Conservation (phyloP, 1,140 invertebrate genomes). For the Ceratosolen fusciceps region DNA sequence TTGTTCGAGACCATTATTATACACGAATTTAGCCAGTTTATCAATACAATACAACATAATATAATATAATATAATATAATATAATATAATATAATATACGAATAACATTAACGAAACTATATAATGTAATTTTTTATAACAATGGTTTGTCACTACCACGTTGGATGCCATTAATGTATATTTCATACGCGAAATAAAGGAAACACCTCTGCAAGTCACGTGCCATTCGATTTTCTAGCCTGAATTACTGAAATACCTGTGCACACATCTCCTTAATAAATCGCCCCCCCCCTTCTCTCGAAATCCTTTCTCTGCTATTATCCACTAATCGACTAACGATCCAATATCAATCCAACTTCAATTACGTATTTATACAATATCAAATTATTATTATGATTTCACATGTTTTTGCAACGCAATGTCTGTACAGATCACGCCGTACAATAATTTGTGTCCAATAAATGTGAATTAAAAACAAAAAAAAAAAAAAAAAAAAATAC, state of each 20-base stretch:
- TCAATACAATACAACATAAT: too few species aligned
- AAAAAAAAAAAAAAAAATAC: too few species aligned
- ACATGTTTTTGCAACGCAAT: background rate
- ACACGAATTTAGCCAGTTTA: constrained; percentile 55
- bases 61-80: too few species aligned
- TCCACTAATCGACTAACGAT: too few species aligned
- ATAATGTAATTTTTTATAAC: constrained; percentile 61
- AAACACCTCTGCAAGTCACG: constrained; percentile 60
- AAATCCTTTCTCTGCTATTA: too few species aligned
- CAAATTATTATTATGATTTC: background rate
- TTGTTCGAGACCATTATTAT: constrained; percentile 47
- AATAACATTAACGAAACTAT: constrained; percentile 56
- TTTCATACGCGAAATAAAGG: constrained; percentile 68
- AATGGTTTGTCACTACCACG: constrained; percentile 65
- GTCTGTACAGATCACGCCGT: background rate
- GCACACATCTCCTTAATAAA: constrained; percentile 31
- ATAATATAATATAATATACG: too few species aligned
- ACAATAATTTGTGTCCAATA: constrained; percentile 22
- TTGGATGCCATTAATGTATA: constrained; percentile 70
- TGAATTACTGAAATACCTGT: constrained; percentile 41
- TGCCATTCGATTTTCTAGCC: constrained; percentile 50
- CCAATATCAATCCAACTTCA: too few species aligned
- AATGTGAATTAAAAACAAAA: constrained; percentile 2
- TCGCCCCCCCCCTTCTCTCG: constrained; percentile 56
- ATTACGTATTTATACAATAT: background rate